Base-by-base conservation (phyloP, 2,113 vertebrate species). In the Calidris pygmaea region DNA sequence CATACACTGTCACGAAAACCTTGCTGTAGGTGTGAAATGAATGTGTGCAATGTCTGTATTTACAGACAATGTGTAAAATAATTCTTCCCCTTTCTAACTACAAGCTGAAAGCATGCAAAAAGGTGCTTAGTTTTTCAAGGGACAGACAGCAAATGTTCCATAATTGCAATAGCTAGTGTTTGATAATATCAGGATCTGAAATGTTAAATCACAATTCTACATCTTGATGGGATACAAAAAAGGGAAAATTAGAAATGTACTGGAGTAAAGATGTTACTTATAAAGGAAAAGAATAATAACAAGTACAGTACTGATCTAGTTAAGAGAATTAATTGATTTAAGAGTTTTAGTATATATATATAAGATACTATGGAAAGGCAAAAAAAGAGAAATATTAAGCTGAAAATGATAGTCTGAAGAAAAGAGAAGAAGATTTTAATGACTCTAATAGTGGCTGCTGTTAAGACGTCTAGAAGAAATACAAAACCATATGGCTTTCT, bases 21-120 rank as follows among this genome's bases (percentile, higher is more conserved):
- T 87, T 76, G 32, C 59, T 95, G 77, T 90, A 76, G 82, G 74
- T 92, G 56, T 91, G 87, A 96, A 96, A 74, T 41, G 32, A 83
- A 55, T 72, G 59, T 62, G 39, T 84, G 58, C 66, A 58, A 47
- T 75, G 32, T 58, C 81, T 94, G 52, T 90, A n/a, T 85, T 92
- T 92, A 68, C 76, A 55, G 45, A 47, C 30, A 70, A 35, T 21
- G 52, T 23, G 14, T 65, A 50, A 92, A 73, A 67, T 34, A 75
- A 55, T 80, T 84, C 24, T 93, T 80, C 26, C 21, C 10, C 53
- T 72, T 85, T 21, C 63, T 52, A 77, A 68, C 39, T 29, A 21
- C 73, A 76, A 75, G 55, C 67, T 87, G 53, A 37, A 58, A 80
- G 16, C 41, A 24, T 30, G 58, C 23, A 39, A 35, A 62, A 71